Percentiles rank a stretch among this genome's conserved stretches.
Conservation (phyloP, 1,140 invertebrate species). For the Camponotus floridanus region DNA sequence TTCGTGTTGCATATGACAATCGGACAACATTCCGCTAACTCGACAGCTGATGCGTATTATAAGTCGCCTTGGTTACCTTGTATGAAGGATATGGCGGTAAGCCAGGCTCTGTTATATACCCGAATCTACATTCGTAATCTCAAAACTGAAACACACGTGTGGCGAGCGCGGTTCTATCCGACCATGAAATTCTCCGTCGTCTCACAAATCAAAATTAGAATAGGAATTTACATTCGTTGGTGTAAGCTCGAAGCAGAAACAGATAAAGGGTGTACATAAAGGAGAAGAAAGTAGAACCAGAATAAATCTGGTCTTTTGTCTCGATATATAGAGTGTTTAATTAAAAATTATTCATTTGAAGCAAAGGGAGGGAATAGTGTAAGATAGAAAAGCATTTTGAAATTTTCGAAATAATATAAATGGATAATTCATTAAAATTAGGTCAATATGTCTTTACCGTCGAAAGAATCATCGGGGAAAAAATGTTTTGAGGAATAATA, state of each 20-base stretch:
- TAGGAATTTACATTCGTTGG: slow-evolving; percentile 35
- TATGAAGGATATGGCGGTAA: slow-evolving; percentile 47
- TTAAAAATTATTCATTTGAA: neutral
- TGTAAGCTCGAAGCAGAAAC: neutral
- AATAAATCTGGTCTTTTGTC: neutral
- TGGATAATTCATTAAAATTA: neutral
- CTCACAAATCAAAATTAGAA: slow-evolving; percentile 58
- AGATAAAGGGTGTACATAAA: neutral
- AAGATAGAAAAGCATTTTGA: neutral
- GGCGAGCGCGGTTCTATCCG: slow-evolving; percentile 33
- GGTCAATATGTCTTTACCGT: neutral
- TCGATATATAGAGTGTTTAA: neutral
- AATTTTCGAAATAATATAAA: too few species aligned
- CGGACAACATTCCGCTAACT: slow-evolving; percentile 23
- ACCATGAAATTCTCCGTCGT: slow-evolving; percentile 52
- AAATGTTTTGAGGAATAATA: neutral
- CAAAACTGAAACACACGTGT: slow-evolving; percentile 51
- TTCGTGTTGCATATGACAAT: neutral
- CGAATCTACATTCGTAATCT: slow-evolving; percentile 53
- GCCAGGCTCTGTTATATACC: slow-evolving; percentile 42
- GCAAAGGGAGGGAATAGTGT: neutral
- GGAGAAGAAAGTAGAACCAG: neutral
- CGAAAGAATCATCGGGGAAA: neutral
- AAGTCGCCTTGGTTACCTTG: neutral
- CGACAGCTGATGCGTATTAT: slow-evolving; percentile 17